These are phyloP conservation scores for Prochilodus magdalenae DNA, from an alignment of 2,113 vertebrate species.

Conservation along the genomic window DNA sequence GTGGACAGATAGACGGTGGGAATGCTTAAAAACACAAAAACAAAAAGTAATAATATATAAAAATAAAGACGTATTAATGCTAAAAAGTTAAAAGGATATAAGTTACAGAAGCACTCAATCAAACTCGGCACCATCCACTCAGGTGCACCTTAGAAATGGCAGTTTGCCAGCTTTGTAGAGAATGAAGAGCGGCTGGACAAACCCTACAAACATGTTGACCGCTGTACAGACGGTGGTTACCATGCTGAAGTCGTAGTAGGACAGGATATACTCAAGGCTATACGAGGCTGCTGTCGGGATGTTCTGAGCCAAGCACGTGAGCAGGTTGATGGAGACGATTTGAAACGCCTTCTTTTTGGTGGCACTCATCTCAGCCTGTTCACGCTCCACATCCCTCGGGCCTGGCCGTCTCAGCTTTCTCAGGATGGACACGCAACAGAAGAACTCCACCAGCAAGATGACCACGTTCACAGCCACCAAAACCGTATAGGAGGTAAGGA, in stretches of 20 bases:
- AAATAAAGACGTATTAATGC: too few relatives aligned
- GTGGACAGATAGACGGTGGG: too few relatives aligned
- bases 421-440: slow-evolving; percentile 22
- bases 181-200: neutral
- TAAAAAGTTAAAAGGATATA: too few relatives aligned
- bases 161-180: slow-evolving; percentile 30
- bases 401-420: slow-evolving; percentile 18
- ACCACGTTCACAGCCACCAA: neutral
- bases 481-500: too few relatives aligned
- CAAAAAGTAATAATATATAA: too few relatives aligned
- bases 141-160: neutral
- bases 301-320: slow-evolving; percentile 14
- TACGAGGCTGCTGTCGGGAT: neutral
- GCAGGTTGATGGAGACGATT: neutral
- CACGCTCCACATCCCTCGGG: neutral
- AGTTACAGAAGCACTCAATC: too few relatives aligned
- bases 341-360: slow-evolving; percentile 15
- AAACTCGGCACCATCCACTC: too few relatives aligned
- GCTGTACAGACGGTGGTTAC: neutral
- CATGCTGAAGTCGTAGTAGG: neutral
- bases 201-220: neutral
- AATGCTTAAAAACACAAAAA: too few relatives aligned
- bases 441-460: neutral
- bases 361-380: neutral
- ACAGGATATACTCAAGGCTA: neutral